Evolutionary conservation across 2,113 vertebrate genomes (phyloP).

Genomic region (Laticauda laticaudata): DNA sequence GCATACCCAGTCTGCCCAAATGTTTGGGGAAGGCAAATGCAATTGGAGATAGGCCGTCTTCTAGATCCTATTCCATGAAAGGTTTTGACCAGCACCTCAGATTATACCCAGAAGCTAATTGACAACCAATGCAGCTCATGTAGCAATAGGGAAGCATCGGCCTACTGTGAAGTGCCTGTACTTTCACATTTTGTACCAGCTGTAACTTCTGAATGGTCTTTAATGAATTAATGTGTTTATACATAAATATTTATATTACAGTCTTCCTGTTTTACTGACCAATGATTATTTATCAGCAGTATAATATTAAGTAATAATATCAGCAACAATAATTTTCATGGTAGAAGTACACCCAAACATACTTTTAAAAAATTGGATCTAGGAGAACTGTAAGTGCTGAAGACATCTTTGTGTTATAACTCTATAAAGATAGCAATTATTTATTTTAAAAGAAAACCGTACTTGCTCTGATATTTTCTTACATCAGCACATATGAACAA

Average conservation of each 20-base stretch:
- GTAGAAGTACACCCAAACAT: background rate
- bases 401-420: background rate
- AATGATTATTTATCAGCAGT: background rate
- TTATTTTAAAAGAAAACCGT: background rate
- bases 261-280: background rate
- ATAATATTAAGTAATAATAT: background rate
- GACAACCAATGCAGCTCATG: background rate
- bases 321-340: background rate
- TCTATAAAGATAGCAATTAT: background rate
- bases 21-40: background rate
- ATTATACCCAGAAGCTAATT: background rate
- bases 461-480: background rate
- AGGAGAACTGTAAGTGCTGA: constrained; percentile 11
- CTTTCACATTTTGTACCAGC: background rate
- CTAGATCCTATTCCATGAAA: background rate
- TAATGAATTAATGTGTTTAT: background rate
- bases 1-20: background rate
- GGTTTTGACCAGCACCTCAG: background rate
- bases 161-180: background rate
- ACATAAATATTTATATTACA: background rate
- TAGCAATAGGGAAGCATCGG: background rate
- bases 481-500: background rate
- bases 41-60: background rate
- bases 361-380: constrained; percentile 16
- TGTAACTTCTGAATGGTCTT: background rate